Evolutionary conservation across 2,797 vertebrate species (phyloP).

Genomic region (Cryptoblepharus egeriae): DNA sequence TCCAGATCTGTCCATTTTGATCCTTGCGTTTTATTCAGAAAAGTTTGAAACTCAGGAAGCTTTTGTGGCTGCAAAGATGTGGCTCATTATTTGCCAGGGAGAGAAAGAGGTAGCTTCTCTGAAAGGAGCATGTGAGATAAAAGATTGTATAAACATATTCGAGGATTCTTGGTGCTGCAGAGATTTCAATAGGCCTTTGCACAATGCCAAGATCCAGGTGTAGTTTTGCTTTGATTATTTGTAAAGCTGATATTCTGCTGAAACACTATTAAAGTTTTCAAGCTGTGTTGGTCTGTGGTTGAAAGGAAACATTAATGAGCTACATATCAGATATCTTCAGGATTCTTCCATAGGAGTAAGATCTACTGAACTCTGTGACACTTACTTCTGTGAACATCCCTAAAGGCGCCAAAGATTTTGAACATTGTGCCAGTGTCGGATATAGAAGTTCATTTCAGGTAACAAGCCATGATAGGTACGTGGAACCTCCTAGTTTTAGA

Average conservation of each 20-base stretch:
- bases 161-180: neutral
- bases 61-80: neutral
- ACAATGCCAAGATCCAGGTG: neutral
- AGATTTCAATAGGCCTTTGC: constrained; percentile 32
- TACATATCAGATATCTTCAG: neutral
- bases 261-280: neutral
- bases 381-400: no score
- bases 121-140: neutral
- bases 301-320: neutral
- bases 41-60: neutral
- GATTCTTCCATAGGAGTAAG: neutral
- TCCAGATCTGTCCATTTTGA: constrained; percentile 2
- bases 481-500: no score
- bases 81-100: neutral
- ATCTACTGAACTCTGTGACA: no score
- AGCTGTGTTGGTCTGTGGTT: neutral
- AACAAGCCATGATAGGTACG: no score
- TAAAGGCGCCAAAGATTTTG: no score
- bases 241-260: constrained; percentile 2
- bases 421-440: no score
- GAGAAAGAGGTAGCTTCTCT: neutral
- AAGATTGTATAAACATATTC: neutral
- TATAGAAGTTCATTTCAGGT: no score
- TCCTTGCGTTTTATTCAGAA: neutral
- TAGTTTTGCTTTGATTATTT: fast-evolving